These are phyloP conservation scores for Drosophila sucinea DNA, from an alignment of 1,140 invertebrate species.

Conservation along the genomic window DNA sequence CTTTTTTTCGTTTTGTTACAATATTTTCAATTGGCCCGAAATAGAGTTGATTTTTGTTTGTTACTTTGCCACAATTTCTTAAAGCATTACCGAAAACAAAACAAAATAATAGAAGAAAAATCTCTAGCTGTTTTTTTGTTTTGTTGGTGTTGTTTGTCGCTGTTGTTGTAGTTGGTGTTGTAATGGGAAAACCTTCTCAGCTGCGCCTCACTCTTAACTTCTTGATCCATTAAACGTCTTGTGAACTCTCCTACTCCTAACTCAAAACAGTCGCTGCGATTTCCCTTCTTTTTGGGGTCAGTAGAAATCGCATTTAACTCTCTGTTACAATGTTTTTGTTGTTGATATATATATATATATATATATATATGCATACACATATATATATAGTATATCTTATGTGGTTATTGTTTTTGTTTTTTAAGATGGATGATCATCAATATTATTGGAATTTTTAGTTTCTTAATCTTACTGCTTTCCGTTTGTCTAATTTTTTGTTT, in stretches of 20 bases:
- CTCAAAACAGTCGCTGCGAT: constrained; percentile 67
- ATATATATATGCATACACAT: neutral
- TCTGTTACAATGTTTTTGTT: constrained; percentile 52
- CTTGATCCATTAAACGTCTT: constrained; percentile 44
- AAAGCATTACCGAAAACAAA: constrained; percentile 66
- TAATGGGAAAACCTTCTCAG: constrained; percentile 68
- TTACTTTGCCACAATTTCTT: constrained; percentile 47
- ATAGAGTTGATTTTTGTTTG: constrained; percentile 50
- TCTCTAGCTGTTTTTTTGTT: constrained; percentile 32
- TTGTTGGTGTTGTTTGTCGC: constrained; percentile 18
- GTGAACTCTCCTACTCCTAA: constrained; percentile 52
- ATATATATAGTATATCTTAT: constrained; percentile 24
- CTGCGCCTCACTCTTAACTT: constrained; percentile 39
- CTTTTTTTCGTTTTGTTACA: constrained; percentile 45
- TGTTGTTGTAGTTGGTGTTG: constrained; percentile 41
- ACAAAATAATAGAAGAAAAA: neutral
- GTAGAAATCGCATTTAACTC: constrained; percentile 43
- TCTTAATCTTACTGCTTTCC: constrained; percentile 50
- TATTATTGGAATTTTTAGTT: constrained; percentile 74
- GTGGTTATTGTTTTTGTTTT: constrained; percentile 39
- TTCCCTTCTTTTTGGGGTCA: constrained; percentile 10
- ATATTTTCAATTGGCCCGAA: constrained; percentile 73
- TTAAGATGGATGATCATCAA: constrained; percentile 73
- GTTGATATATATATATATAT: neutral
- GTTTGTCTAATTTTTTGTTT: constrained; percentile 30